Conservation (phyloP, 2,113 vertebrate genomes). For the Taurulus bubalis region DNA sequence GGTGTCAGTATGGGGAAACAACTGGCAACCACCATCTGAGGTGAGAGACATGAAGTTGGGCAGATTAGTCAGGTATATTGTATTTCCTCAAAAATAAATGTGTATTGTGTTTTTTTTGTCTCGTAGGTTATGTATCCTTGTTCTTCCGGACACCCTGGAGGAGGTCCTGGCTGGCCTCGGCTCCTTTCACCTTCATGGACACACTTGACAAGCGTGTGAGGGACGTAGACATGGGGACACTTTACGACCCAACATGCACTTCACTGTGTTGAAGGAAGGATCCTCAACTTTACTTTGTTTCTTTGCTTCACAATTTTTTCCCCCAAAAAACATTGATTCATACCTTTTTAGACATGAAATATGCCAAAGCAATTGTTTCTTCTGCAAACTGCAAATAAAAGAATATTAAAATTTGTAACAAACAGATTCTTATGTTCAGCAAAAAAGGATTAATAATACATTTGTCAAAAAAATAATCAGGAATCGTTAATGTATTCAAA, state of each 20-base stretch:
- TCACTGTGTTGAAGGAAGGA: not conserved
- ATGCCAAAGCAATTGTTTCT: not conserved
- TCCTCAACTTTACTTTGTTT: not conserved
- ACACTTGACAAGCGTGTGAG: not conserved
- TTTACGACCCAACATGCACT: not conserved
- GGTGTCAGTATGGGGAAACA: slow-evolving; percentile 23
- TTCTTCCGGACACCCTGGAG: slow-evolving; percentile 56
- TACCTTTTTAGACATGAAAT: not conserved
- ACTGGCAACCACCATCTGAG: slow-evolving; percentile 57
- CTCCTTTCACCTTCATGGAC: slow-evolving; percentile 62
- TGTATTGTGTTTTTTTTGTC: not conserved
- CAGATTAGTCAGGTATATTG: not conserved
- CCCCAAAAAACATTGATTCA: not conserved
- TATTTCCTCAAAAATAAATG: not conserved
- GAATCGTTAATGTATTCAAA: too few species aligned
- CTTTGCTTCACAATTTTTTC: not conserved
- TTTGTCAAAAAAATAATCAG: too few species aligned
- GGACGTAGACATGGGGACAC: not conserved
- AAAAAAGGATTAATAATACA: too few species aligned
- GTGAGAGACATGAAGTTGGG: slow-evolving; percentile 19
- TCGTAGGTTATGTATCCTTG: slow-evolving; percentile 62
- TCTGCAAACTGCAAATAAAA: not conserved
- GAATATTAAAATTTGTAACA: not conserved
- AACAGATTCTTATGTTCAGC: not conserved
- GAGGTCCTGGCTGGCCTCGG: slow-evolving; percentile 58